Evolutionary conservation across 2,113 vertebrate species (phyloP), one percentile per base, ranked within the genome.

Genomic region (Tupaia chinensis): DNA sequence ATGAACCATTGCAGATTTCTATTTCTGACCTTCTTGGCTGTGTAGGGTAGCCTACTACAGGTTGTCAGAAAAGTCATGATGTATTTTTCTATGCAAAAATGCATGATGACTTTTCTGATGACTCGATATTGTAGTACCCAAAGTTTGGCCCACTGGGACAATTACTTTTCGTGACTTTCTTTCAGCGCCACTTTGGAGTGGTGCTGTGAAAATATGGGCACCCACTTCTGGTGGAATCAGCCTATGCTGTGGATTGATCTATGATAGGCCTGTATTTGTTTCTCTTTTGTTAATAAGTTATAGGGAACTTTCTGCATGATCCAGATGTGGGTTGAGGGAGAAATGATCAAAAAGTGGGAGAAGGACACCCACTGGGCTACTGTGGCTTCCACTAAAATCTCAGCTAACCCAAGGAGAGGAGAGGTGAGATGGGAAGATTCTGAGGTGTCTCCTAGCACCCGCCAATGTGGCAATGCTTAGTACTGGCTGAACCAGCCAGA

Each of bases 11-110:
- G 22, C 15, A 54, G 22, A 34, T 61, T 8, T 2, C 16, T 11
- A 11, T 0, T 0, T 34, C 60, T 53, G 15, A 9, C 1, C 4
- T 29, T 73, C 61, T 58, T 8, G 34, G 63, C 60, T 68, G 3
- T 1, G 0, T 27, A 11, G 53, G 74, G 2, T 58, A 17, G 1
- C 32, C 76, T 80, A 8, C 65, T 17, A 61, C 44, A 44, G 44
- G 44, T 44, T 44, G 44, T 44, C 44, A 44, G 44, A 44, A 44
- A 44, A 44, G 44, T 44, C 44, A 44, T 44, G 44, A 44, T 44
- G 44, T 44, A 44, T 44, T 44, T 44, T 44, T 44, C 44, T 44
- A 44, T 44, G 44, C 44, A 44, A 44, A 44, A 44, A 44, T 44
- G 44, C 44, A 44, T 44, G 44, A 44, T 44, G 44, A 44, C 44